These are phyloP conservation scores for Calameuta pallipes DNA, from an alignment of 2,888 invertebrate genomes.

Conservation along the genomic window DNA sequence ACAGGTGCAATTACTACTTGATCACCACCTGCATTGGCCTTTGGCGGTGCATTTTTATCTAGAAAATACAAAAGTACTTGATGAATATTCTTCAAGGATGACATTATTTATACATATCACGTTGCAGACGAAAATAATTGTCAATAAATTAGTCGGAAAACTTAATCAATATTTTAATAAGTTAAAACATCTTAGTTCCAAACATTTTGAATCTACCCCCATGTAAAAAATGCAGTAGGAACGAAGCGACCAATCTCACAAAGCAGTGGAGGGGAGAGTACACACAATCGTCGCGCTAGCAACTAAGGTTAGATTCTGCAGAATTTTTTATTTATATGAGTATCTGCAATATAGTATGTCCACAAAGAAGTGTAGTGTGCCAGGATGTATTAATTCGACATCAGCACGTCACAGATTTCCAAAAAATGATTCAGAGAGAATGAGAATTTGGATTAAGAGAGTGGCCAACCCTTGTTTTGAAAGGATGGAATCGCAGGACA, in stretches of 20 bases:
- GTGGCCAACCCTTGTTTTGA: not conserved
- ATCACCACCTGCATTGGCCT: conserved; percentile 90
- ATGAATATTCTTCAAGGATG: not conserved
- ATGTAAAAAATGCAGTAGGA: not conserved
- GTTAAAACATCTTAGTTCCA: not conserved
- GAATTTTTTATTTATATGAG: not conserved
- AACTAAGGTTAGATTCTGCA: not conserved
- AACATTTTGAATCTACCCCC: conserved; percentile 8
- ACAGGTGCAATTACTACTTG: conserved; percentile 81
- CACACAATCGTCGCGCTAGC: not conserved
- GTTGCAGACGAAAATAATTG: not conserved
- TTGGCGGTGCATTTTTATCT: conserved; percentile 91
- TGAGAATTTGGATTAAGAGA: not conserved
- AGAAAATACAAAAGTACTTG: conserved; percentile 38
- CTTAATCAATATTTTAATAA: not conserved
- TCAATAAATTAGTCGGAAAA: not conserved
- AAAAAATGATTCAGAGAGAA: conserved; percentile 1
- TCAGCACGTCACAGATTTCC: conserved; percentile 2
- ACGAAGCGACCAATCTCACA: not conserved
- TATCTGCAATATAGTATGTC: not conserved
- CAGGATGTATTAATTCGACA: not conserved
- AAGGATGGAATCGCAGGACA: not conserved
- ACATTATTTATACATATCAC: not conserved
- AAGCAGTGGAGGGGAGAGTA: not conserved
- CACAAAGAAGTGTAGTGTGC: not conserved